Evolutionary conservation across 2,113 vertebrate genomes (phyloP).

Genomic region (Dasyprocta punctata): DNA sequence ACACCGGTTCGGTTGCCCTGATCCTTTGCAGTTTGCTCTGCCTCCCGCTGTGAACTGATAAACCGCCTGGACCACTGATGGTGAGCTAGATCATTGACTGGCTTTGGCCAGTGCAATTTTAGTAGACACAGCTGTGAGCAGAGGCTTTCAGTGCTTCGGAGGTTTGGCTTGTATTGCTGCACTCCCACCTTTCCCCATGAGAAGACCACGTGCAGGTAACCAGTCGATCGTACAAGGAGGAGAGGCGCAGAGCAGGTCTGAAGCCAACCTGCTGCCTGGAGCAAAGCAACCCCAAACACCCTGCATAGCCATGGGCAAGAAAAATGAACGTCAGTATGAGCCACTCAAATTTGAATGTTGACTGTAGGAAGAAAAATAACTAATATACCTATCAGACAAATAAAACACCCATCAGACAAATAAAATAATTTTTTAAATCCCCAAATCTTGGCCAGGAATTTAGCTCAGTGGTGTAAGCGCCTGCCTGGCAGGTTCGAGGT

Average conservation of each 20-base stretch:
- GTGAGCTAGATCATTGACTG: background rate
- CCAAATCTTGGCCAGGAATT: too few species aligned
- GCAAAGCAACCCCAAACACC: background rate
- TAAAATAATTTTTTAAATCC: background rate
- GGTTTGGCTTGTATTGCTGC: background rate
- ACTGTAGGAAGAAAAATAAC: background rate
- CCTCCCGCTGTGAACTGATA: background rate
- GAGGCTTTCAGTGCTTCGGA: background rate
- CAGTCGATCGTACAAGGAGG: background rate
- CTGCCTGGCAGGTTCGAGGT: too few species aligned
- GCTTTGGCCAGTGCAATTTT: background rate
- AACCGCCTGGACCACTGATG: background rate
- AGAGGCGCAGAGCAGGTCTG: background rate
- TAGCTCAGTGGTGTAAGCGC: too few species aligned
- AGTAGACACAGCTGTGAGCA: background rate
- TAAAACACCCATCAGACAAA: conserved; percentile 5
- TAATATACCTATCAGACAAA: conserved; percentile 8
- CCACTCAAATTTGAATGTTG: background rate
- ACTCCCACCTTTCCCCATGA: background rate
- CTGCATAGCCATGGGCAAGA: background rate
- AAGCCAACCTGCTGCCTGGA: background rate
- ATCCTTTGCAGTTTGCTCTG: background rate
- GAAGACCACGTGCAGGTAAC: background rate
- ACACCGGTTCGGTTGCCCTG: background rate
- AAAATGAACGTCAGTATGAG: background rate